Evolutionary conservation across 2,113 vertebrate species (phyloP).

Genomic region (Corvus hawaiiensis): DNA sequence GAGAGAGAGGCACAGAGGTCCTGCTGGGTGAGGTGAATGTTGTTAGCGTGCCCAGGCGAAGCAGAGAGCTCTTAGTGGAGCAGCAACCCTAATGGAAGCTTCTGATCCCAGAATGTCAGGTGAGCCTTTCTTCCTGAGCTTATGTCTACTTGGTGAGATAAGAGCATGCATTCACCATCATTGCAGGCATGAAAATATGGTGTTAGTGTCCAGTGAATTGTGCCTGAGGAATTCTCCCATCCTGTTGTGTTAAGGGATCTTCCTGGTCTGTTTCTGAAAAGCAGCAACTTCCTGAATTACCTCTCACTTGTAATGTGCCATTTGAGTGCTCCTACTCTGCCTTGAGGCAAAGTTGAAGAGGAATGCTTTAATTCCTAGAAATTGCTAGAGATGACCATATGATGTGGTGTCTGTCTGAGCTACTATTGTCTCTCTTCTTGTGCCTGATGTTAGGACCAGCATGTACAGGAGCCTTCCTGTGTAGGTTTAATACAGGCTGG

Average conservation of each 20-base stretch:
- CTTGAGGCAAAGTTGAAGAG: not conserved
- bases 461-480: not conserved
- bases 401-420: not conserved
- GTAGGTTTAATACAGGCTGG: not conserved
- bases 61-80: not conserved
- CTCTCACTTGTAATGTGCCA: not conserved
- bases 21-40: rapidly evolving
- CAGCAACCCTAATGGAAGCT: not conserved
- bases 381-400: not conserved
- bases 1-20: not conserved
- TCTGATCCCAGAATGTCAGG: not conserved
- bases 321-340: not conserved
- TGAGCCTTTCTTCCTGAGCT: not conserved
- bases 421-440: not conserved
- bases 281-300: not conserved
- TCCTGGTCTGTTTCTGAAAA: not conserved
- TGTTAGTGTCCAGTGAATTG: not conserved
- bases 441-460: not conserved
- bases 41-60: not conserved
- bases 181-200: not conserved
- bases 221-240: not conserved
- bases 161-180: not conserved
- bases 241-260: not conserved
- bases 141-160: not conserved
- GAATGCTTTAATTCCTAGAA: not conserved